Conservation (phyloP, 2,888 invertebrate species). For the Dicycla oo region DNA sequence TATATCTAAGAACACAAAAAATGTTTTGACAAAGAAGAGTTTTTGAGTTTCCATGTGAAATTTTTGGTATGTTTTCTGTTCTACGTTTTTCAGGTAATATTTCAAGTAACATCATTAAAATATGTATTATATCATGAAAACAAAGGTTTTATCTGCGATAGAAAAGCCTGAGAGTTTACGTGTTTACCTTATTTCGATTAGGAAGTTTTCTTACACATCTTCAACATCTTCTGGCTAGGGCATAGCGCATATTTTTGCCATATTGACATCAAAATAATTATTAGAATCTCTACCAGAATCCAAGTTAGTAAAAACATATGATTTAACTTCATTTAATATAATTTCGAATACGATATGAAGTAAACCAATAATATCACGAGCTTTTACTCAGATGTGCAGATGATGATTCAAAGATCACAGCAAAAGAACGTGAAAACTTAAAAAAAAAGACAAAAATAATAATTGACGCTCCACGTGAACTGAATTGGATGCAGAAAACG, state of each 20-base stretch:
- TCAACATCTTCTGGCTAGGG: not conserved
- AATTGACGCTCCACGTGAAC: not conserved
- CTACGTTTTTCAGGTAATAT: not conserved
- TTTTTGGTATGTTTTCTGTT: constrained; percentile 1
- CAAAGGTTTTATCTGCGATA: not conserved
- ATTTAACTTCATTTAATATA: too few relatives aligned
- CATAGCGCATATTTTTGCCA: not conserved
- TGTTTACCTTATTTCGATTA: too few relatives aligned
- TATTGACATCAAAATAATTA: not conserved
- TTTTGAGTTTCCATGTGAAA: not conserved
- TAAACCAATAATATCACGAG: too few relatives aligned
- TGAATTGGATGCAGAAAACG: not conserved
- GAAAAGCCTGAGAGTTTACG: not conserved
- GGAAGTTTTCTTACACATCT: not conserved
- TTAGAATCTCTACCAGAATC: not conserved
- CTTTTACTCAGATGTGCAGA: too few relatives aligned
- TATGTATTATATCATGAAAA: not conserved
- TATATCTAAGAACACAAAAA: constrained; percentile 27
- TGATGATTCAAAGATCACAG: not conserved
- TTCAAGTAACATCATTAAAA: not conserved
- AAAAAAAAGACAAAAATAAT: not conserved
- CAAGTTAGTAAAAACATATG: not conserved
- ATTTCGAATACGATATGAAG: too few relatives aligned
- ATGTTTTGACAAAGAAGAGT: constrained; percentile 10
- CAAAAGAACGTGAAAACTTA: not conserved